These are phyloP conservation scores for Tylochromis polylepis DNA, from an alignment of 2,113 vertebrate genomes.

Conservation along the genomic window DNA sequence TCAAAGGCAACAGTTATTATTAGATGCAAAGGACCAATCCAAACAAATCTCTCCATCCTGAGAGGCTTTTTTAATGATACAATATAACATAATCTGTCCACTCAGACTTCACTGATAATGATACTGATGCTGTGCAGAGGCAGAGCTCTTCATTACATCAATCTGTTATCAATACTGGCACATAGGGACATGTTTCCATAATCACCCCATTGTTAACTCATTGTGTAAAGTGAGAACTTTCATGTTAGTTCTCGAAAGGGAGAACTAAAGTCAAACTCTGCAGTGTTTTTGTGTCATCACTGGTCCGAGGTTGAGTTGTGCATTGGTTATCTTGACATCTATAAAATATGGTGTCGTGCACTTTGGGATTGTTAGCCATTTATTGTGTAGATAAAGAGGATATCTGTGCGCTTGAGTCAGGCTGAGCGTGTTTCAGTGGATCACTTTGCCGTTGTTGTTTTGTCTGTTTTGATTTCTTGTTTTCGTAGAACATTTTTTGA, in stretches of 20 bases:
- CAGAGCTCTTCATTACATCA: not conserved
- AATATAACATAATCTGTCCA: not conserved
- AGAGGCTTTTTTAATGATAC: not conserved
- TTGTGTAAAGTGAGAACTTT: not conserved
- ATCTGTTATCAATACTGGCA: not conserved
- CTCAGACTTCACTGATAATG: not conserved
- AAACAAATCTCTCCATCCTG: not conserved
- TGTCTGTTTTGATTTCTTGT: not conserved
- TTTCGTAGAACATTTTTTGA: not conserved
- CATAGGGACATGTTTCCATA: not conserved
- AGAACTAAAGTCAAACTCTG: not conserved
- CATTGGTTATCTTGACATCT: not conserved
- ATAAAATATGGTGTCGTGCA: not conserved
- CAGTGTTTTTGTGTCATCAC: not conserved
- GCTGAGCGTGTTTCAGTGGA: not conserved
- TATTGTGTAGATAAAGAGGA: not conserved
- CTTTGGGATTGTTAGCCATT: not conserved
- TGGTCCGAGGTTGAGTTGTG: not conserved
- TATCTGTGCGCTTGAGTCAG: not conserved
- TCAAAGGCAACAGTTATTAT: not conserved
- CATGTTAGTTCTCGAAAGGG: not conserved
- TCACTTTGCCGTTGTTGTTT: not conserved
- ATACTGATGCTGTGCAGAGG: not conserved
- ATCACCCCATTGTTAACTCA: not conserved
- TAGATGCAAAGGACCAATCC: conserved; percentile 10